Evolutionary conservation across 2,888 invertebrate species (phyloP).

Genomic region (Elysia crispata): DNA sequence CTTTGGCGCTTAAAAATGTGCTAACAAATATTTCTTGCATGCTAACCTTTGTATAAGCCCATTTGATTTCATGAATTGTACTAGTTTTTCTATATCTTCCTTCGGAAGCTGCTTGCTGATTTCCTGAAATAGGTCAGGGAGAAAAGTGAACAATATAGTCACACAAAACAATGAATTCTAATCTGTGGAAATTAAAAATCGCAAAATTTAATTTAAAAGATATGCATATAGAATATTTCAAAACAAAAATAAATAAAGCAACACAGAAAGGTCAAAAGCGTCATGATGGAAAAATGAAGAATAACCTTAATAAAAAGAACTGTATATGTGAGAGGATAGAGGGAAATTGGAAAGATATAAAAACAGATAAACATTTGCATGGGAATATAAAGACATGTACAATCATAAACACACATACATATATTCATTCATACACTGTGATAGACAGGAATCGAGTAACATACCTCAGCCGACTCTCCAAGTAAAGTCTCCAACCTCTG

Average conservation of each 20-base stretch:
- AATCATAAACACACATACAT: too few relatives aligned
- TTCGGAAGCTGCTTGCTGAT: slow-evolving; percentile 83
- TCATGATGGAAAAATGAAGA: too few relatives aligned
- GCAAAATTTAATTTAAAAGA: too few relatives aligned
- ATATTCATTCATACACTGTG: too few relatives aligned
- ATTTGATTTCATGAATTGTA: slow-evolving; percentile 80
- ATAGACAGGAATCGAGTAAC: background rate
- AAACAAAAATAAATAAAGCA: too few relatives aligned
- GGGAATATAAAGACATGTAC: too few relatives aligned
- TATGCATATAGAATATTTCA: too few relatives aligned
- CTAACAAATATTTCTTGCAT: background rate
- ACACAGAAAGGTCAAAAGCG: too few relatives aligned
- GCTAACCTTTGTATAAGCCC: slow-evolving; percentile 81
- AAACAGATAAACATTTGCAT: background rate
- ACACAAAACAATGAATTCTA: too few relatives aligned
- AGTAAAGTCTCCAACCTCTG: slow-evolving; percentile 84
- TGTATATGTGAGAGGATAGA: background rate
- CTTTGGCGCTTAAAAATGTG: background rate
- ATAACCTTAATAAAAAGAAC: background rate
- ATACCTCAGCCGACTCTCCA: slow-evolving; percentile 79
- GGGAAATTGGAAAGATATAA: background rate
- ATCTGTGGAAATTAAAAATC: too few relatives aligned
- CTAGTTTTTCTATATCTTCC: slow-evolving; percentile 84
- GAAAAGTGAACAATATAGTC: background rate
- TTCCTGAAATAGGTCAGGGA: slow-evolving; percentile 69